These are phyloP conservation scores for Drosophila chauvacae DNA, from an alignment of 1,140 invertebrate genomes.

Conservation along the genomic window DNA sequence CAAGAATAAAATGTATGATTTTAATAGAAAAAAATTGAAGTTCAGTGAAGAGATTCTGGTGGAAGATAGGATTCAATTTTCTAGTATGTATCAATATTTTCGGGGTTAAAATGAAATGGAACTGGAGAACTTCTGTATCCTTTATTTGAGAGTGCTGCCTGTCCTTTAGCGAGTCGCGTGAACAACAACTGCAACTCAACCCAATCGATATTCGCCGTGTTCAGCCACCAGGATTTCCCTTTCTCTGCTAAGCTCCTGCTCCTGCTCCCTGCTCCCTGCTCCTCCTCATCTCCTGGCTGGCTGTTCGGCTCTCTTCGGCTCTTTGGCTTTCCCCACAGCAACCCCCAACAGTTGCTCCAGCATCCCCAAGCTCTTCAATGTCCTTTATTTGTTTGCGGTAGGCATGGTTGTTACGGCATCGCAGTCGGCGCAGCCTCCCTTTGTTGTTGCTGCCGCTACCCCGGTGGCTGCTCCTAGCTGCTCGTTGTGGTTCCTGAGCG, in stretches of 20 bases:
- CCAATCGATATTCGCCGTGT: constrained; percentile 31
- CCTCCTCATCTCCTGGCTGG: constrained; percentile 10
- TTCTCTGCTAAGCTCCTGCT: constrained; percentile 35
- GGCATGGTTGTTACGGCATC: constrained; percentile 21
- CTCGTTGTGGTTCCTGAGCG: constrained; percentile 56
- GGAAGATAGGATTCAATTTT: background rate
- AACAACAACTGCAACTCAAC: constrained; percentile 1
- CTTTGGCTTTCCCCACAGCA: background rate
- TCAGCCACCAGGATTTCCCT: constrained; percentile 40
- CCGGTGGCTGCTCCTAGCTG: background rate
- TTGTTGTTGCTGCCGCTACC: background rate
- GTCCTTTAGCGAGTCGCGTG: background rate
- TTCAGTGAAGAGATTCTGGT: no score
- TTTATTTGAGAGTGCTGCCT: background rate
- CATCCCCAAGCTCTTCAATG: constrained; percentile 1
- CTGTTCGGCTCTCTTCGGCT: constrained; percentile 24
- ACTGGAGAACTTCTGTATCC: no score
- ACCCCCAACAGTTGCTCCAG: constrained; percentile 1
- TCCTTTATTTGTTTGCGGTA: constrained; percentile 22
- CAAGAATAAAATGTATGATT: constrained; percentile 24
- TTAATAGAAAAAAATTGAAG: no score
- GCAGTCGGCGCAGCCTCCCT: constrained; percentile 16
- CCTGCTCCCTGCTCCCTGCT: constrained; percentile 19
- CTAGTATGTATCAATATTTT: background rate
- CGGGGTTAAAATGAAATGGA: background rate